Evolutionary conservation across 1,140 invertebrate species (phyloP).

Genomic region (Trichomalopsis sarcophagae): DNA sequence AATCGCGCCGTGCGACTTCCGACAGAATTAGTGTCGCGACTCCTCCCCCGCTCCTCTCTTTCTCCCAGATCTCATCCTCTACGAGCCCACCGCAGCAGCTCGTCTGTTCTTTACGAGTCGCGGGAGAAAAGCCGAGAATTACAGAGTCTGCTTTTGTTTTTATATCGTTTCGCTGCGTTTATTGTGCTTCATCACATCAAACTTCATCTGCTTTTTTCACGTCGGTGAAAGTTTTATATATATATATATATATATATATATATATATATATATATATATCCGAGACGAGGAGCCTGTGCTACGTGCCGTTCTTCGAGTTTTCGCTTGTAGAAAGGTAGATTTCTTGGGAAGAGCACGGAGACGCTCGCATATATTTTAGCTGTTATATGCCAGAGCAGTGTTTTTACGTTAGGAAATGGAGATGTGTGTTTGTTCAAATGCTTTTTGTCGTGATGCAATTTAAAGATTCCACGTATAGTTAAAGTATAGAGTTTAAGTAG

Average conservation of each 20-base stretch:
- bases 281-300: too few relatives aligned
- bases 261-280: neutral
- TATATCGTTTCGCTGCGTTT: neutral
- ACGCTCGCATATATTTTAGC: neutral
- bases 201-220: neutral
- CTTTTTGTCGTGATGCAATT: too few relatives aligned
- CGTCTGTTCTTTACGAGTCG: neutral
- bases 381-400: too few relatives aligned
- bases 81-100: neutral
- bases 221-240: neutral
- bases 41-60: neutral
- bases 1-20: slow-evolving; percentile 17
- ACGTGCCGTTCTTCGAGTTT: neutral
- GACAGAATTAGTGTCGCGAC: slow-evolving; percentile 30
- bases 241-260: neutral
- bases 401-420: neutral
- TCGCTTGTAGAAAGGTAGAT: neutral
- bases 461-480: too few relatives aligned
- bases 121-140: slow-evolving; percentile 23
- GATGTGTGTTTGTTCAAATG: neutral
- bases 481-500: too few relatives aligned
- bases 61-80: too few relatives aligned
- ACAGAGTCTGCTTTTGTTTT: neutral
- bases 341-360: neutral
- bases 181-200: neutral